A percentile compares a stretch with the other conserved stretches of the same genome.
These are phyloP conservation scores for Cettia cetti DNA, from an alignment of 2,113 vertebrate species.

Conservation along the genomic window DNA sequence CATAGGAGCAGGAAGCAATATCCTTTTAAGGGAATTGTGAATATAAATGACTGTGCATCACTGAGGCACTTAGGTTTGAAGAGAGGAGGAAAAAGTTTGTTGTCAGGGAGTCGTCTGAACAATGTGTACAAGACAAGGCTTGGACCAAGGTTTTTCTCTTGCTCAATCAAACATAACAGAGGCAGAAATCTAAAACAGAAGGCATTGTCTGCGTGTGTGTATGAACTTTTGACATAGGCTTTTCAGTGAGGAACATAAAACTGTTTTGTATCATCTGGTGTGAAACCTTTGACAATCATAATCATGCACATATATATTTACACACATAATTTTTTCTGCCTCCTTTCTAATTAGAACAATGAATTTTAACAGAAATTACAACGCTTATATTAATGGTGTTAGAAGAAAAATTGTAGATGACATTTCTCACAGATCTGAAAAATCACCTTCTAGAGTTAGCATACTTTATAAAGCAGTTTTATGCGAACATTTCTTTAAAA, in stretches of 20 bases:
- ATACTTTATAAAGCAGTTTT: background rate
- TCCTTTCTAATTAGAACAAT: background rate
- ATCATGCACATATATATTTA: background rate
- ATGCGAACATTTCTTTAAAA: background rate
- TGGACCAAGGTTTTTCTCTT: background rate
- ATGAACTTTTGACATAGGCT: background rate
- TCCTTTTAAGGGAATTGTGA: background rate
- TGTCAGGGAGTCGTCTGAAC: too few relatives aligned
- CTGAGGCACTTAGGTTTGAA: background rate
- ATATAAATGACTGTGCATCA: background rate
- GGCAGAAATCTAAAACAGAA: background rate
- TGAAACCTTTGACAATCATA: background rate
- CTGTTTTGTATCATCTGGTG: too few relatives aligned
- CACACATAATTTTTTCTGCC: background rate
- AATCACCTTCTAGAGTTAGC: background rate
- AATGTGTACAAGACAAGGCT: background rate
- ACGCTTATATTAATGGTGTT: background rate
- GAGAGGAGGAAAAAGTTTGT: background rate
- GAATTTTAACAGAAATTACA: background rate
- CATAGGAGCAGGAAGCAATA: fast-evolving
- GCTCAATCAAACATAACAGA: background rate
- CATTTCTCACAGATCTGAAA: background rate
- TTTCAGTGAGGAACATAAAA: background rate
- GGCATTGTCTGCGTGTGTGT: background rate
- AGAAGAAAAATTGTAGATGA: background rate